Evolutionary conservation across 2,797 vertebrate species (phyloP), one percentile per base, ranked within the genome.

Genomic region (Dendrocincla tyrannina): DNA sequence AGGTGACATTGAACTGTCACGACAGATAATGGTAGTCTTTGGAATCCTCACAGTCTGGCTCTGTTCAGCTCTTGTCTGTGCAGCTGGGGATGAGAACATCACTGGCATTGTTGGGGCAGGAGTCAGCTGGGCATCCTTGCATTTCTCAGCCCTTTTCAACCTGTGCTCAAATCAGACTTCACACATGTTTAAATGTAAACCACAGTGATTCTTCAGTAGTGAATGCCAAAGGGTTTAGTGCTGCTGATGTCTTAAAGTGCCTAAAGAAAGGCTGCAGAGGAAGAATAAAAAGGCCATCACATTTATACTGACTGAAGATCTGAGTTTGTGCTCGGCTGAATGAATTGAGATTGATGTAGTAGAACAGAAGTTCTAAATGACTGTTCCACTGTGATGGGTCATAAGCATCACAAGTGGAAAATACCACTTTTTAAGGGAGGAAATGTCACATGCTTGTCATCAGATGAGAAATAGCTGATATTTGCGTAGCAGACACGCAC

Each of bases 71-170:
- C n/a, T 53, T 22, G 35, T 41, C 69, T 15, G 0, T 70, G 94
- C 94, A 96, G 95, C 94, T 97, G 95, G 76, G 72, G 35, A 37
- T 85, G 84, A 88, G 46, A 91, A 70, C 66, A 66, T 69, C 24
- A 11, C 66, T 94, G 83, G 68, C 77, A 15, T 52, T 90, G 89
- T 44, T 44, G 68, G 62, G 50, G 47, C 82, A 80, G 69, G 89
- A 82, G 32, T 82, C 82, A 89, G 88, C 90, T 96, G 92, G 75
- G 12, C 58, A 44, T 32, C 20, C 7, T 56, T 69, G 27, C 42
- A 69, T 79, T 58, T 74, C 59, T 4, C 42, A 87, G 56, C 62
- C 46, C 53, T 78, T 78, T 28, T 7, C 47, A 90, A 81, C 88
- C 69, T 82, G 37, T 63, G 68, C 14, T 78, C 25, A 47, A 17